phyloP scores from a whole-genome alignment of 2,113 vertebrate genomes.

The Cryptotis parvus region DNA sequence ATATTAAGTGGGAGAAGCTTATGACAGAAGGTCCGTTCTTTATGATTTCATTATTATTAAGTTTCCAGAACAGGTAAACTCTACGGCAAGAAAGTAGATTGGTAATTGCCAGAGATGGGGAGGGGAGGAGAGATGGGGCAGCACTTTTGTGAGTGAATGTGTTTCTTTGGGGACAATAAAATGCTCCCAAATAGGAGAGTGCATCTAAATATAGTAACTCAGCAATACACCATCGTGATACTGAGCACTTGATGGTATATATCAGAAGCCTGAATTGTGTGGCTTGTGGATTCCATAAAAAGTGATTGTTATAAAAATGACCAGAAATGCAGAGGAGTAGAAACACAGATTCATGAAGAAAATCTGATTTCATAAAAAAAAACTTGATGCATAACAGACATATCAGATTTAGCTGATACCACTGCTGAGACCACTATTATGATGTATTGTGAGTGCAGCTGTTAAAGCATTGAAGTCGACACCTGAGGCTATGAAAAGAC shows the following conservation, averaged over 20 bases:
- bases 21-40: not conserved
- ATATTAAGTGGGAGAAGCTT: not conserved
- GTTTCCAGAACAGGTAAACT: not conserved
- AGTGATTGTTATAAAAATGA: not conserved
- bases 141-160: accelerated
- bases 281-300: not conserved
- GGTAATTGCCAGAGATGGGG: not conserved
- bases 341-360: not conserved
- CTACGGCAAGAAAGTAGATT: not conserved
- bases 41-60: not conserved
- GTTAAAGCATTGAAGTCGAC: not conserved
- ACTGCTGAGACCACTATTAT: not conserved
- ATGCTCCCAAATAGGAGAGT: not conserved
- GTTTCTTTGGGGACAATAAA: not conserved
- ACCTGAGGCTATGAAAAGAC: not conserved
- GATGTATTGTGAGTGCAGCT: not conserved
- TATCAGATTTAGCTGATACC: not conserved
- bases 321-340: not conserved
- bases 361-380: not conserved
- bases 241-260: too few species aligned
- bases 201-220: too few species aligned
- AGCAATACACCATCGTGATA: too few species aligned
- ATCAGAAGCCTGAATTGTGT: not conserved
- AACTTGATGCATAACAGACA: not conserved
- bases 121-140: too few species aligned